Evolutionary conservation across 2,888 invertebrate species (phyloP).

Genomic region (Creontiades dilutus): DNA sequence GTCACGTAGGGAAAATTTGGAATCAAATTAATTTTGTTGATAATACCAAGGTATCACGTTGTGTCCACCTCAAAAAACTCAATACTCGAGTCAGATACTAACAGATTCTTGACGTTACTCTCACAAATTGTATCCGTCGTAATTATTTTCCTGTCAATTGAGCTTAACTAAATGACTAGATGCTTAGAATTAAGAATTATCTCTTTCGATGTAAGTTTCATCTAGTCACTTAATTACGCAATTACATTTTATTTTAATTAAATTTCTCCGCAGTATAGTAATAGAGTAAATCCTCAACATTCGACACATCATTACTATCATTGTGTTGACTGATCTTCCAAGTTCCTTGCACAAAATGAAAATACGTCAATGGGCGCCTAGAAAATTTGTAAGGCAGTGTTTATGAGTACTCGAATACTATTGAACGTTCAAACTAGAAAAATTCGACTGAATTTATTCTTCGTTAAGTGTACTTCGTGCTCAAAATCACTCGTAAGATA

Average conservation of each 20-base stretch:
- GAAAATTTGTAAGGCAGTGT: neutral
- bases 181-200: constrained; percentile 28
- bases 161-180: constrained; percentile 27
- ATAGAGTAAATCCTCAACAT: neutral
- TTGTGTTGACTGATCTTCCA: neutral
- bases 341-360: constrained; percentile 7
- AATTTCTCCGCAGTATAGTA: neutral
- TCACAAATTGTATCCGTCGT: neutral
- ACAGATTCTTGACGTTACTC: neutral
- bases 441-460: constrained; percentile 47
- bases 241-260: neutral
- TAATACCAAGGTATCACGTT: no score
- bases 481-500: constrained; percentile 43
- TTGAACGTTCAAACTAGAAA: constrained; percentile 27
- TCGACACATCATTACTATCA: neutral
- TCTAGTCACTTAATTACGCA: constrained; percentile 34
- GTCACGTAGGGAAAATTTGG: no score
- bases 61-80: neutral
- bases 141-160: neutral
- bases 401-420: constrained; percentile 35
- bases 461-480: constrained; percentile 38
- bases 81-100: neutral
- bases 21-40: no score
- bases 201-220: constrained; percentile 4
- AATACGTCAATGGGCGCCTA: neutral